phyloP scores from a whole-genome alignment of 92 coral and sea anemone species.

The Blastomussa wellsi region DNA sequence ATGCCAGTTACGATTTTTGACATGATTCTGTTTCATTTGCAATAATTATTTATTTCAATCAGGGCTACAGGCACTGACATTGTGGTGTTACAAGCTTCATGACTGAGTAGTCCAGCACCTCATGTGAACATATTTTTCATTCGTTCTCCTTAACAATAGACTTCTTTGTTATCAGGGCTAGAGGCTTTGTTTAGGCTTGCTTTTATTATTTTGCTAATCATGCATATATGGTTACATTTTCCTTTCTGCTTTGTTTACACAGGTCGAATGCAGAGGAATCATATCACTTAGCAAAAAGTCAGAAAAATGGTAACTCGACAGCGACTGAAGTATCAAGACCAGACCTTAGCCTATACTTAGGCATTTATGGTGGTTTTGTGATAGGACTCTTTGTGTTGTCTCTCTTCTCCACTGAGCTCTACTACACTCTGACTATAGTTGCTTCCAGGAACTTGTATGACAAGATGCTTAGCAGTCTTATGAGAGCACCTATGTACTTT shows the following conservation, averaged over 20 bases:
- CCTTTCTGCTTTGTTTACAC: not conserved
- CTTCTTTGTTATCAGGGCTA: no score
- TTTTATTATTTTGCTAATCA: not conserved
- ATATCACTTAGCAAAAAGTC: constrained; percentile 29
- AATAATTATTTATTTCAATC: no score
- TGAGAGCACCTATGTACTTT: constrained; percentile 75
- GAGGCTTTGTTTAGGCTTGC: not conserved
- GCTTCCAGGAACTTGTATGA: constrained; percentile 67
- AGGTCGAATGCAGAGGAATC: constrained; percentile 74
- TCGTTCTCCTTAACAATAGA: no score
- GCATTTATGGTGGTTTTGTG: constrained; percentile 68
- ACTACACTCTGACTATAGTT: constrained; percentile 57
- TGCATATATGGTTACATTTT: not conserved
- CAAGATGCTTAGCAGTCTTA: constrained; percentile 59
- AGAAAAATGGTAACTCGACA: constrained; percentile 33
- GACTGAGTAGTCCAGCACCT: not conserved
- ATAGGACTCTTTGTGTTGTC: constrained; percentile 51
- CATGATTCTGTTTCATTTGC: no score
- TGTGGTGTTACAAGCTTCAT: no score
- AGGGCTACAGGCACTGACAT: no score
- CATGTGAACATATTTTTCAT: not conserved
- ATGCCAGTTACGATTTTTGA: no score
- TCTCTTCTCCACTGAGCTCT: constrained; percentile 58
- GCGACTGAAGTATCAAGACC: constrained; percentile 35
- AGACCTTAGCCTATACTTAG: constrained; percentile 56